Conservation (phyloP, 2,888 invertebrate species). For the Phengaris alcon region DNA sequence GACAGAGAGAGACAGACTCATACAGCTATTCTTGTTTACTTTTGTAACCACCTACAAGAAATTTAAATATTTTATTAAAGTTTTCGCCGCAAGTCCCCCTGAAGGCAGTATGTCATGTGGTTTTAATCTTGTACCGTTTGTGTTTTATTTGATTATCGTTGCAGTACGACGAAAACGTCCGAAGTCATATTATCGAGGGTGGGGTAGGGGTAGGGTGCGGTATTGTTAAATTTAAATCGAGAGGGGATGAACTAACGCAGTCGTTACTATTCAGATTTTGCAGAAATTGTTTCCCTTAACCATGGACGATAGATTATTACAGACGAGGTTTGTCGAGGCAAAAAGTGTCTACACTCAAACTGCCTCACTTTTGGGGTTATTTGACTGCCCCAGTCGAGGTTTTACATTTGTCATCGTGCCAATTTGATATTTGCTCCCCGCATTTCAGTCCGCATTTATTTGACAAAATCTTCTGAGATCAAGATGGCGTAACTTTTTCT, state of each 20-base stretch:
- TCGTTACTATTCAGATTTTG: conserved; percentile 1
- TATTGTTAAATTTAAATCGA: conserved; percentile 11
- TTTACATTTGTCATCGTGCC: too few species aligned
- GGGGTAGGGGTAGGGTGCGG: not conserved
- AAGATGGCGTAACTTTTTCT: too few species aligned
- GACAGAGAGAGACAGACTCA: too few species aligned
- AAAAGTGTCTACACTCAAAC: too few species aligned
- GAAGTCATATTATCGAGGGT: conserved; percentile 4
- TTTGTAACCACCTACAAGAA: not conserved
- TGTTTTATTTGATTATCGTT: conserved; percentile 25
- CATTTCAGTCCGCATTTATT: too few species aligned
- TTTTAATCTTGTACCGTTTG: conserved; percentile 19
- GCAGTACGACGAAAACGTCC: conserved; percentile 8
- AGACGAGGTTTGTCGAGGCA: too few species aligned
- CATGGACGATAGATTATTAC: too few species aligned
- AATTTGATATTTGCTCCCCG: too few species aligned
- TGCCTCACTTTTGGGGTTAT: too few species aligned
- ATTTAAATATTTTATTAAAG: conserved; percentile 1
- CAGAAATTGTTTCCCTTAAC: not conserved
- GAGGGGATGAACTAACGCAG: not conserved
- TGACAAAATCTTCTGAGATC: too few species aligned
- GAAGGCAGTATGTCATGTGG: conserved; percentile 16
- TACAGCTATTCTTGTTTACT: not conserved
- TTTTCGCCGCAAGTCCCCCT: not conserved
- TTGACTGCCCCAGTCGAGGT: too few species aligned